Evolutionary conservation across 2,888 invertebrate species (phyloP), one percentile per base, ranked within the genome.

Genomic region (Gisinianus flammeolus): DNA sequence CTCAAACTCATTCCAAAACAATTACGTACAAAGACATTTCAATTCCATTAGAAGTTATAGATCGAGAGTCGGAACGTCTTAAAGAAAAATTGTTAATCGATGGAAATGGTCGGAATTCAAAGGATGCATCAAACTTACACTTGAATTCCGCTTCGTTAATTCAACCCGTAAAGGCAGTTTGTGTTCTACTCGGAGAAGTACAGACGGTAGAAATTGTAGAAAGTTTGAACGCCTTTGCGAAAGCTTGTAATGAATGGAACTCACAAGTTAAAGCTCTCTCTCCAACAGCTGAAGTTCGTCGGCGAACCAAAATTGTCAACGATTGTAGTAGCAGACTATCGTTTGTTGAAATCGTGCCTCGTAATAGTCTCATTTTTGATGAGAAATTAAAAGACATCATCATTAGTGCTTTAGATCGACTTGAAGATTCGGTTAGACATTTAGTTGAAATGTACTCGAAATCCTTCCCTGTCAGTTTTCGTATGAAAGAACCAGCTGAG

Each of bases 91-190:
- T 84, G 12, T 79, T 70, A 16, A n/a, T 52, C 6, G 68, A 54
- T 79, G 85, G 87, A 24, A 86, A 92, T 94, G 94, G 88, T 94
- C 93, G 0, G 88, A 94, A 0, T 94, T 94, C 87, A 92, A 91
- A 81, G 94, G 95, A 88, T 90, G 94, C 85, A 92, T 91, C 0
- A 87, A 52, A 44, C 24, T 33, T 56, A 6, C 62, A 88, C 52
- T 84, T 92, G 24, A 91, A 91, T 85, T 90, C 92, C 30, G 90
- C 90, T n/a, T 90, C 93, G 4, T 93, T 96, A 67, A 91, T 93
- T 66, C 97, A 98, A 87, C 93, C 95, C 0, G 94, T 97, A 0
- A 97, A 97, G 88, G 95, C 96, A 0, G 92, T 98, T 54, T 95
- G 96, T 86, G 93, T 95, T 33, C 88, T 95, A 24, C 91, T 97